These are phyloP conservation scores for Tethea ocularis DNA, from an alignment of 2,888 invertebrate species.

Conservation along the genomic window DNA sequence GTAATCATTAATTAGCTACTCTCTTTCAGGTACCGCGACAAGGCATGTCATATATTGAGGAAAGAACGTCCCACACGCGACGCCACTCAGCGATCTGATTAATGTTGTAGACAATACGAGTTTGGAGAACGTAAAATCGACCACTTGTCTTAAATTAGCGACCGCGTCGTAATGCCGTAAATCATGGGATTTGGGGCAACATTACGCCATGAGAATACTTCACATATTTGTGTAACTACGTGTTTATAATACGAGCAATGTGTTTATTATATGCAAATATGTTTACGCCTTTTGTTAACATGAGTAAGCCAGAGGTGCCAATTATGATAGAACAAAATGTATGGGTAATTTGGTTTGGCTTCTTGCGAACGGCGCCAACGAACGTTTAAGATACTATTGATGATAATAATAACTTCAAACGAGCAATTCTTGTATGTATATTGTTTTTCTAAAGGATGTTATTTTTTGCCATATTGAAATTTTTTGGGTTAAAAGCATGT, in stretches of 20 bases:
- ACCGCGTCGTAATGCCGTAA: conserved; percentile 46
- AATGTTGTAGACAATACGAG: conserved; percentile 19
- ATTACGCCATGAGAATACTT: conserved; percentile 61
- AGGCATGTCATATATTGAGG: neutral
- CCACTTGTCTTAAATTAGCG: conserved; percentile 72
- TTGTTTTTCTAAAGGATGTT: no score
- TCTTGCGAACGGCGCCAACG: no score
- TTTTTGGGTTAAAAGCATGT: no score
- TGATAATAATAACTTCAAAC: no score
- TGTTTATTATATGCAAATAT: conserved; percentile 8
- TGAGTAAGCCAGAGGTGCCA: neutral
- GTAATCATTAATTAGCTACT: neutral
- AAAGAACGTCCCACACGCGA: neutral
- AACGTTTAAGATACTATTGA: no score
- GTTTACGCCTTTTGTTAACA: neutral
- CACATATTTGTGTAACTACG: conserved; percentile 56
- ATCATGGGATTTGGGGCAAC: conserved; percentile 68
- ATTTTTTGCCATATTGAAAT: no score
- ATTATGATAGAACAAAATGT: neutral
- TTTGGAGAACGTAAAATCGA: conserved; percentile 44
- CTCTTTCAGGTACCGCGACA: neutral
- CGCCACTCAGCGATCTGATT: conserved; percentile 5
- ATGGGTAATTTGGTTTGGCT: neutral
- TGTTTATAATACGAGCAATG: conserved; percentile 43
- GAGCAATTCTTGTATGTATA: no score